Base-by-base conservation (phyloP, 2,797 vertebrate species). In the Chaetophractus vellerosus region DNA sequence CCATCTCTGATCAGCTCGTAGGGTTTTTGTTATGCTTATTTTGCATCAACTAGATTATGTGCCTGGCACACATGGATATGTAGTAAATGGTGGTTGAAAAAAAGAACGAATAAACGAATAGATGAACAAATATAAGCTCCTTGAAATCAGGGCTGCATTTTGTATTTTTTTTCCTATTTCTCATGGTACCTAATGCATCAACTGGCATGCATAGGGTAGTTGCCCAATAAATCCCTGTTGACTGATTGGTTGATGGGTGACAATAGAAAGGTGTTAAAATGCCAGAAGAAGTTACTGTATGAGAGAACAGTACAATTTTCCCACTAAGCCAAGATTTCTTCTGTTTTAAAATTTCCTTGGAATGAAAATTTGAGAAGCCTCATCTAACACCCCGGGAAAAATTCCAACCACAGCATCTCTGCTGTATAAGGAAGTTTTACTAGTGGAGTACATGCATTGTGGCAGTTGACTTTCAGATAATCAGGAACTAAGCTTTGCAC, bases 281-380 rank as follows among this genome's bases (percentile, higher is more conserved):
- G 31, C 57, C 45, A 90, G 36, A 69, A 26, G 28, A 64, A 90
- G 50, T 36, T 78, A 82, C 41, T 90, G 74, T 38, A 48, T 69
- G 28, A 68, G 41, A 82, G 66, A 91, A 82, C 8, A 95, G 74
- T 93, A 76, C 31, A 0, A 57, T 94, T 90, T 63, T 9, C 16
- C 23, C 14, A 88, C 10, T 71, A 93, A 90, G 26, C 36, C 33
- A 66, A 69, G 4, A 71, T 18, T 88, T 92, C 36, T 83, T 74
- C 75, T 16, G 33, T 26, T 94, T 97, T 63, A 86, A 93, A 93
- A 82, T 83, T 59, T 91, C 3, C 31, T 57, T 63, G 50, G 66
- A 95, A 82, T 61, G 16, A 91, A 95, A 68, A 89, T 84, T 89
- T 41, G 9, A 66, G 61, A 95, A 50, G 28, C 2, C 1, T 59